These are phyloP conservation scores for Drosophila hamatofila DNA, from an alignment of 2,888 invertebrate species.

Conservation along the genomic window DNA sequence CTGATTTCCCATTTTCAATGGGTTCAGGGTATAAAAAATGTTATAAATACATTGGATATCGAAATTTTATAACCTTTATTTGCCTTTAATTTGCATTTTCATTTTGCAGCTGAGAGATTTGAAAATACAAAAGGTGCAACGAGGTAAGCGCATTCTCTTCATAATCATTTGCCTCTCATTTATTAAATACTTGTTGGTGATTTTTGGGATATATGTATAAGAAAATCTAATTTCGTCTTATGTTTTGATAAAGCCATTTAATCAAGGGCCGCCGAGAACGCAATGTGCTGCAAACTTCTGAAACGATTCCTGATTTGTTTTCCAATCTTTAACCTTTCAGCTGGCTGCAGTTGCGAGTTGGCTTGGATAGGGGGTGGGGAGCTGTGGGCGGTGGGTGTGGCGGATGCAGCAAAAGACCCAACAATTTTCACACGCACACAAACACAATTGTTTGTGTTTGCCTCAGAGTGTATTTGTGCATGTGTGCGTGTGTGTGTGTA, in stretches of 20 bases:
- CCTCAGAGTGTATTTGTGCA: conserved; percentile 16
- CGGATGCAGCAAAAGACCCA: conserved; percentile 38
- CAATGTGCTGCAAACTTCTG: conserved; percentile 22
- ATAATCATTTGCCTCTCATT: neutral
- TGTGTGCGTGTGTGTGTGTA: conserved; percentile 15
- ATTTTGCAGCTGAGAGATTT: neutral
- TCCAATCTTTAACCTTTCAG: conserved; percentile 44
- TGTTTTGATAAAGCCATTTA: conserved; percentile 35
- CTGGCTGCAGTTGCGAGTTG: conserved; percentile 4
- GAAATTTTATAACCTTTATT: neutral
- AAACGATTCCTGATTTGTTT: conserved; percentile 27
- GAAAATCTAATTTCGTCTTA: conserved; percentile 53
- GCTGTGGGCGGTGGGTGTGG: conserved; percentile 6
- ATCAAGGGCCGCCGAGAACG: conserved; percentile 24
- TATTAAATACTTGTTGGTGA: neutral
- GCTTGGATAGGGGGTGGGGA: neutral
- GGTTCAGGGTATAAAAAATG: too few species aligned
- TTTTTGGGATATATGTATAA: conserved; percentile 20
- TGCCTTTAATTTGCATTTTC: neutral
- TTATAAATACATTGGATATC: neutral
- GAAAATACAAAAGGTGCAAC: too few species aligned
- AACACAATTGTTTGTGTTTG: conserved; percentile 55
- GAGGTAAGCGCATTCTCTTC: neutral
- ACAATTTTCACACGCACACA: conserved; percentile 50
- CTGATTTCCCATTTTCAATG: too few species aligned